These are phyloP conservation scores for Denticeps clupeoides DNA, from an alignment of 2,797 vertebrate species.

Conservation along the genomic window DNA sequence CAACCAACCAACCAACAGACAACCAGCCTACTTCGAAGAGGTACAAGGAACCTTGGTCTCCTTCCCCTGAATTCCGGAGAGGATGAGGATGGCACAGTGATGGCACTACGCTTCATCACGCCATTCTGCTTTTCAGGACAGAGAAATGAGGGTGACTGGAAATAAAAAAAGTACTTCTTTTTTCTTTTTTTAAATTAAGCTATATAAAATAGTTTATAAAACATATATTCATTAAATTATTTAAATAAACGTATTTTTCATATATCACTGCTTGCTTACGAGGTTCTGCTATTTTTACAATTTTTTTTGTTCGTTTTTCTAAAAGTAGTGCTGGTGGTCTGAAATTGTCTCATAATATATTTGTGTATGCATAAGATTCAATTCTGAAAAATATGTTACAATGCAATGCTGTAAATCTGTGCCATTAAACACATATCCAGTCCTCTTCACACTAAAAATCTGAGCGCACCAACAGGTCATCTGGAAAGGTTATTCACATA, in stretches of 20 bases:
- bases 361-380: slow-evolving; percentile 71
- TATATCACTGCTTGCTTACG: slow-evolving; percentile 65
- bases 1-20: slow-evolving; percentile 67
- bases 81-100: slow-evolving; percentile 66
- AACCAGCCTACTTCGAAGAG: slow-evolving; percentile 57
- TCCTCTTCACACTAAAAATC: slow-evolving; percentile 52
- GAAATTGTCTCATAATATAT: slow-evolving; percentile 71
- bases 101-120: slow-evolving; percentile 68
- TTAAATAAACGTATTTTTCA: slow-evolving; percentile 74
- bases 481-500: slow-evolving; percentile 65
- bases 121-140: slow-evolving; percentile 65
- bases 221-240: slow-evolving; percentile 77
- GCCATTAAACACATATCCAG: slow-evolving; percentile 53
- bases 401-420: slow-evolving; percentile 70
- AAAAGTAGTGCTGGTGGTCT: slow-evolving; percentile 75
- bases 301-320: slow-evolving; percentile 49
- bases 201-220: slow-evolving; percentile 81
- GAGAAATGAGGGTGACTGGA: slow-evolving; percentile 56
- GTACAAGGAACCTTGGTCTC: slow-evolving; percentile 51
- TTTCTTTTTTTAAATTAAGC: slow-evolving; percentile 66
- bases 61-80: slow-evolving; percentile 49
- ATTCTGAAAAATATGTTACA: slow-evolving; percentile 69
- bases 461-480: slow-evolving; percentile 60
- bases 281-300: slow-evolving; percentile 61
- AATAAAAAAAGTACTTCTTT: slow-evolving; percentile 66